Evolutionary conservation across 2,113 vertebrate species (phyloP).

Genomic region (Tricholaema leucomelas): DNA sequence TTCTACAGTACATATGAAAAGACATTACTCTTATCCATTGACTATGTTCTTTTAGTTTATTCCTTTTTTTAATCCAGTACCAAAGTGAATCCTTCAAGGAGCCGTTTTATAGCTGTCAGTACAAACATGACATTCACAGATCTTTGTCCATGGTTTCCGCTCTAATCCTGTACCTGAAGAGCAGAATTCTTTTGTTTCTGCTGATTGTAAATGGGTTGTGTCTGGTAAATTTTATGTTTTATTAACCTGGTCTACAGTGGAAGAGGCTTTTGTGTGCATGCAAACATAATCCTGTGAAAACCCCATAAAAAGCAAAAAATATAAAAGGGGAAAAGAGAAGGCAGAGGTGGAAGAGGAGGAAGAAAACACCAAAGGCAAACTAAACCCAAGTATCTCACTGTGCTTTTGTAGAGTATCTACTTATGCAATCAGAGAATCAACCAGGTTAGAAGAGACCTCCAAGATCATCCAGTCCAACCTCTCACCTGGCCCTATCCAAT

Average conservation of each 20-base stretch:
- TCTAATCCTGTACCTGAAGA: background rate
- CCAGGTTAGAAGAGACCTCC: too few relatives aligned
- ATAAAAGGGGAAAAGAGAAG: background rate
- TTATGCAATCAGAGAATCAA: too few relatives aligned
- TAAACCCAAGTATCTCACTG: background rate
- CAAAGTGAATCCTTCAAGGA: conserved; percentile 10
- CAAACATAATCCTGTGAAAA: background rate
- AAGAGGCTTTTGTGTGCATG: background rate
- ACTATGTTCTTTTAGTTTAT: background rate
- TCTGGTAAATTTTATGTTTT: conserved; percentile 4
- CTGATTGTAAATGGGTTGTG: background rate
- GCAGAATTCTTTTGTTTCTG: background rate
- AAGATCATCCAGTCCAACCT: too few relatives aligned
- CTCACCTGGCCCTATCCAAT: too few relatives aligned
- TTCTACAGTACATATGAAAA: background rate
- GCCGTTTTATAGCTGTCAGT: conserved; percentile 13
- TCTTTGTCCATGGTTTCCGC: background rate
- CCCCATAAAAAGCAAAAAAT: background rate
- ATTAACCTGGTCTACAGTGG: background rate
- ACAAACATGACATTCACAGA: background rate
- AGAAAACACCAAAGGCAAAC: background rate
- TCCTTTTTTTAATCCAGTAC: conserved; percentile 19
- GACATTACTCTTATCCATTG: background rate
- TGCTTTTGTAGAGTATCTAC: background rate
- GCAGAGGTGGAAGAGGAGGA: background rate